Base-by-base conservation (phyloP, 1,140 invertebrate species). In the Cyphomyrmex costatus region DNA sequence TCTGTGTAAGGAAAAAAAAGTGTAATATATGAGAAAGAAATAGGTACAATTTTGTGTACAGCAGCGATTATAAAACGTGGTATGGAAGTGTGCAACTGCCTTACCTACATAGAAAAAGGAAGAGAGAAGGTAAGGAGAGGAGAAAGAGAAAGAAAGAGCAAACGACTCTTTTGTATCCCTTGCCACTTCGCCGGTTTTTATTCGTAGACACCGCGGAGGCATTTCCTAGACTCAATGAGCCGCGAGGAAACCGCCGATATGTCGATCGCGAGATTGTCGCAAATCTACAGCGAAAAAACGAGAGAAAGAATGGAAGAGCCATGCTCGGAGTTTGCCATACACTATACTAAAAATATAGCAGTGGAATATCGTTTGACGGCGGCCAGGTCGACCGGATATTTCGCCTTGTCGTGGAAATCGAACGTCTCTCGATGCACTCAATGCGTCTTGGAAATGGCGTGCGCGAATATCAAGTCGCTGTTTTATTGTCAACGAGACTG, bases 221-320 rank as follows among this genome's bases (percentile, higher is more conserved):
- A 83, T 74, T 83, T 83, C 53, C 68, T 27, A 60, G 79, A 61
- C 36, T 83, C 33, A 74, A 83, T 83, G 79, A 83, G 68, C 79
- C 79, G 56, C 68, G 53, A 73, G 53, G 51, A 36, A 42, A 21
- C 66, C 53, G 33, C 21, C 53, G 79, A 61, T 53, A 27, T 74
- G 79, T 83, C 79, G 68, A 73, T 74, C 58, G 30, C 27, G 71
- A 53, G 71, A 76, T 36, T 61, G 49, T 46, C 53, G 53, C 53
- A 83, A 60, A 74, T 74, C 68, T 36, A n/a, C 36, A n/a, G 2
- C 19, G 16, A 71, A 82, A 58, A 71, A 68, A 46, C 30, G 77
- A 4, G 27, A n/a, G 49, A n/a, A 14, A 36, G 19, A 66, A 49
- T 16, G 24, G 1, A 33, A 27, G 61, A 36, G 46, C 14, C n/a